phyloP scores from a whole-genome alignment of 2,113 vertebrate species.

The Eretmochelys imbricata region DNA sequence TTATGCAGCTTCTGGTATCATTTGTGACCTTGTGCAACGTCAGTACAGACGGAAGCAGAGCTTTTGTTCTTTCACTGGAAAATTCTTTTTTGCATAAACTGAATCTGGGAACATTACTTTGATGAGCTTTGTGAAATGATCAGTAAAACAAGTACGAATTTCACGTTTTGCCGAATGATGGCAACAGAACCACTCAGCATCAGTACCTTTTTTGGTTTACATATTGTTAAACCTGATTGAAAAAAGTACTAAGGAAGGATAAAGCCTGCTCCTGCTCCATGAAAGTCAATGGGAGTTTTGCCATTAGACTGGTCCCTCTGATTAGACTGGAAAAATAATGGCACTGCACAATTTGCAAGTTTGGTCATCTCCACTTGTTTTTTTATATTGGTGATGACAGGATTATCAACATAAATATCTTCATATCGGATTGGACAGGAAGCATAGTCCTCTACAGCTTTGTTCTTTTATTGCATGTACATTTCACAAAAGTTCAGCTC shows the following conservation, averaged over 20 bases:
- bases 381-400: background rate
- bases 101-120: background rate
- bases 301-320: background rate
- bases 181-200: background rate
- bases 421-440: background rate
- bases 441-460: background rate
- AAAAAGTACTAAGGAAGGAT: background rate
- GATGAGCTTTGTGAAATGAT: background rate
- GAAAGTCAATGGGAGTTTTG: background rate
- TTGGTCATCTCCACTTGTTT: background rate
- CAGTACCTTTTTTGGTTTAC: background rate
- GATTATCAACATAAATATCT: background rate
- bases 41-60: background rate
- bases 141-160: background rate
- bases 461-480: background rate
- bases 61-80: background rate
- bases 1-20: background rate
- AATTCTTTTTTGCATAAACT: background rate
- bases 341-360: background rate
- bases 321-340: background rate
- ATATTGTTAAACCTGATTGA: background rate
- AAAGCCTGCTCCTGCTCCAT: background rate
- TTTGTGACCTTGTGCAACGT: background rate
- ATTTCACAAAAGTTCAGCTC: background rate
- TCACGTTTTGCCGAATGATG: background rate